Conservation (phyloP, 2,113 vertebrate genomes). For the Beaufortia kweichowensis region DNA sequence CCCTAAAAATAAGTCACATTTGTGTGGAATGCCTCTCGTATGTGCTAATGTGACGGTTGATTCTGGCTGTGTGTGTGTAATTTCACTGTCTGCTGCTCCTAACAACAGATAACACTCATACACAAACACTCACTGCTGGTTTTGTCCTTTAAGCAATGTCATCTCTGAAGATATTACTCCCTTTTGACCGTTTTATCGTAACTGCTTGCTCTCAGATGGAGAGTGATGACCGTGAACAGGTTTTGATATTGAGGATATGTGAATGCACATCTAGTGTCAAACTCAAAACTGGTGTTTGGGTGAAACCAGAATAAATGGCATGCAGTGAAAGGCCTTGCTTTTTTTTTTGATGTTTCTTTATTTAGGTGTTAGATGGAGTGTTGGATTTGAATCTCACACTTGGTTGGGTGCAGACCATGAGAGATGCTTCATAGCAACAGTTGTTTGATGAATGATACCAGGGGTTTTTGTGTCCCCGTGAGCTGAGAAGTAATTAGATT, state of each 20-base stretch:
- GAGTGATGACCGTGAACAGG: background rate
- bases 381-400: slow-evolving; percentile 38
- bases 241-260: background rate
- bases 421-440: slow-evolving; percentile 27
- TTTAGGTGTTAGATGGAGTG: slow-evolving; percentile 35
- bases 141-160: slow-evolving; percentile 38
- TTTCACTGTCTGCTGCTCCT: background rate
- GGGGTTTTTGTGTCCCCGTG: slow-evolving; percentile 29
- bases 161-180: slow-evolving; percentile 21
- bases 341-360: background rate
- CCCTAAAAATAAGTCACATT: background rate
- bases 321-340: background rate
- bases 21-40: background rate
- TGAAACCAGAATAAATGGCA: slow-evolving; percentile 16
- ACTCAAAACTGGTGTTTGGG: slow-evolving; percentile 3
- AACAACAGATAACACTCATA: slow-evolving; percentile 1
- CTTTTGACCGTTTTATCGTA: background rate
- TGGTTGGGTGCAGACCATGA: slow-evolving; percentile 26
- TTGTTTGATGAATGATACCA: slow-evolving; percentile 21
- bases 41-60: background rate
- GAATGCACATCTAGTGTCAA: background rate
- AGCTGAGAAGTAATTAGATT: slow-evolving; percentile 16
- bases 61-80: background rate
- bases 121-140: background rate
- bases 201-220: background rate